Percentiles rank a stretch among this genome's conserved stretches.
phyloP scores from a whole-genome alignment of 2,888 invertebrate species.

The Conomelus anceps region DNA sequence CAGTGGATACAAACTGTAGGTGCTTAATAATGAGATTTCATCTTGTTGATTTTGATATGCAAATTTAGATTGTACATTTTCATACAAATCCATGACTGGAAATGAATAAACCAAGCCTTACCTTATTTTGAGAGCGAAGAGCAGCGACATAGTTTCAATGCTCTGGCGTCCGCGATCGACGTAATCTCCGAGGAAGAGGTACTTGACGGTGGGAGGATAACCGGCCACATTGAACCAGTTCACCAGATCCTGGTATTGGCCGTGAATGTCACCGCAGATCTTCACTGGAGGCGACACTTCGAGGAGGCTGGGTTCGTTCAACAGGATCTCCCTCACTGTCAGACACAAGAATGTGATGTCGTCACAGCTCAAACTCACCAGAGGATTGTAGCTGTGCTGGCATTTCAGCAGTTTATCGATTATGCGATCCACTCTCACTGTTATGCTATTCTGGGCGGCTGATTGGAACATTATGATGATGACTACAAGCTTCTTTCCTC shows the following conservation, averaged over 20 bases:
- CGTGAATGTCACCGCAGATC: constrained; percentile 28
- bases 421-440: not conserved
- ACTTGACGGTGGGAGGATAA: constrained; percentile 97
- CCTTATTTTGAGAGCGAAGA: constrained; percentile 97
- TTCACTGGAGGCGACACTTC: constrained; percentile 26
- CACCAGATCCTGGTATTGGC: constrained; percentile 26
- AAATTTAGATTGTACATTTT: no score
- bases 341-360: constrained; percentile 24
- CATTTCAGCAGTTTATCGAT: not conserved
- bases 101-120: not conserved
- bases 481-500: no score
- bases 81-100: no score
- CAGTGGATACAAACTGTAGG: no score
- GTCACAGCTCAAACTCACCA: constrained; percentile 17
- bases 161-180: constrained; percentile 89
- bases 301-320: constrained; percentile 26
- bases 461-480: not conserved
- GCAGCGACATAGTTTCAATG: constrained; percentile 91
- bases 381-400: not conserved
- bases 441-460: not conserved
- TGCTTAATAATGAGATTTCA: no score
- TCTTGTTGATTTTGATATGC: no score
- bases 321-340: constrained; percentile 25
- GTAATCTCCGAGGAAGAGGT: constrained; percentile 88
- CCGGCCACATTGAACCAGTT: constrained; percentile 56